Conservation (phyloP, 2,797 vertebrate species). For the Lophius americanus region DNA sequence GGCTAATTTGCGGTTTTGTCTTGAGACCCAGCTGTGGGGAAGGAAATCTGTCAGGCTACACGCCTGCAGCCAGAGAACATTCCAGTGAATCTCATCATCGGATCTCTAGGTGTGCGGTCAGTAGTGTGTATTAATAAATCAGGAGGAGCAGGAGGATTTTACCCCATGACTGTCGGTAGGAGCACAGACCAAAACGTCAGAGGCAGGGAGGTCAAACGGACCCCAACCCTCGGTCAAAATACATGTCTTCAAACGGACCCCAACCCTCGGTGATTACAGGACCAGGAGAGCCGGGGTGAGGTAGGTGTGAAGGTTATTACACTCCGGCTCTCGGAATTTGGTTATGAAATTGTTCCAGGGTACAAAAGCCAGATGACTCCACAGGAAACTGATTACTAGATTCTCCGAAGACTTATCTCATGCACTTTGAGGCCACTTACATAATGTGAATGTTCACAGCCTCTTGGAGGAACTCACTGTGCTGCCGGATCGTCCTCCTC, state of each 20-base stretch:
- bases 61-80: too few relatives aligned
- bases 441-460: conserved; percentile 24
- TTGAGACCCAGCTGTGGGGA: conserved; percentile 8
- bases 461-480: conserved; percentile 17
- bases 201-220: too few relatives aligned
- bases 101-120: conserved; percentile 10
- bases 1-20: conserved; percentile 32
- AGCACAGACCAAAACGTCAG: too few relatives aligned
- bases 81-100: conserved; percentile 2
- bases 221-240: too few relatives aligned
- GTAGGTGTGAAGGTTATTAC: conserved; percentile 18
- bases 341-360: conserved; percentile 28
- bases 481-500: conserved; percentile 30
- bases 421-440: conserved; percentile 33
- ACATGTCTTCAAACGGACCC: too few relatives aligned
- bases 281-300: background rate
- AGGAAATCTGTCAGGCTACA: too few relatives aligned
- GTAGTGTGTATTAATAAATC: background rate
- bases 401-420: conserved; percentile 41
- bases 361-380: conserved; percentile 22
- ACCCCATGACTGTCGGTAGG: too few relatives aligned
- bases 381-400: conserved; percentile 46
- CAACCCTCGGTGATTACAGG: too few relatives aligned
- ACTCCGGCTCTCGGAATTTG: background rate
- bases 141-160: too few relatives aligned